Conservation (phyloP, 2,113 vertebrate genomes). For the Ardeotis arabs region DNA sequence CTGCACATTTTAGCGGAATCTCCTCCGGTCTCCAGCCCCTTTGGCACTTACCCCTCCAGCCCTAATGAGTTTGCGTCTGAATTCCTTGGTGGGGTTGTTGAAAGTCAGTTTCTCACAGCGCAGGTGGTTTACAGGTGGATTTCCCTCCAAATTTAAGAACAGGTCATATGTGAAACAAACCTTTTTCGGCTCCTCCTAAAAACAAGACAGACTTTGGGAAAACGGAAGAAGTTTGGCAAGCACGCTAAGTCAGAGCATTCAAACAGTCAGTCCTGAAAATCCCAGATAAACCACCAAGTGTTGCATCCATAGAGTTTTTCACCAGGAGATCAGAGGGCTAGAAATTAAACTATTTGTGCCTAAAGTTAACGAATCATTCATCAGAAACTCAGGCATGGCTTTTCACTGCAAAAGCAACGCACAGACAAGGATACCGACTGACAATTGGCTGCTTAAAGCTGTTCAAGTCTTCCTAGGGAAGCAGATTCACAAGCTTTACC, state of each 20-base stretch:
- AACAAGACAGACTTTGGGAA: not conserved
- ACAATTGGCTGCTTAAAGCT: not conserved
- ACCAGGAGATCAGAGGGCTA: not conserved
- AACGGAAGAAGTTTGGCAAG: not conserved
- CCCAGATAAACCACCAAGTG: not conserved
- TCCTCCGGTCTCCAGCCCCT: not conserved
- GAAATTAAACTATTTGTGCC: not conserved
- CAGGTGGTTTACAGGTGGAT: constrained; percentile 97
- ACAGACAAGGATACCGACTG: not conserved
- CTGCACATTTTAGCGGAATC: not conserved
- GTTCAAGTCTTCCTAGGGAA: not conserved
- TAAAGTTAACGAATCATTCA: not conserved
- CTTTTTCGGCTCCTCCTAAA: constrained; percentile 95
- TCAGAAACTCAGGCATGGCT: not conserved
- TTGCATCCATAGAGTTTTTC: not conserved
- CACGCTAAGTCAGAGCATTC: not conserved
- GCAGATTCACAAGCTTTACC: not conserved
- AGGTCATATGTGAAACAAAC: constrained; percentile 98
- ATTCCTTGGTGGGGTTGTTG: constrained; percentile 98
- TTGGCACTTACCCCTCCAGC: constrained; percentile 91
- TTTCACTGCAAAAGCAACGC: not conserved
- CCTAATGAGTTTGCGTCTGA: constrained; percentile 93
- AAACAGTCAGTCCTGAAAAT: not conserved
- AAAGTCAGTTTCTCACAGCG: constrained; percentile 99
- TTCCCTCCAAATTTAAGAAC: constrained; percentile 97